These are phyloP conservation scores for Petrosia ficiformis DNA, from an alignment of 37 sponge, comb jelly and placozoan genomes.

Conservation along the genomic window DNA sequence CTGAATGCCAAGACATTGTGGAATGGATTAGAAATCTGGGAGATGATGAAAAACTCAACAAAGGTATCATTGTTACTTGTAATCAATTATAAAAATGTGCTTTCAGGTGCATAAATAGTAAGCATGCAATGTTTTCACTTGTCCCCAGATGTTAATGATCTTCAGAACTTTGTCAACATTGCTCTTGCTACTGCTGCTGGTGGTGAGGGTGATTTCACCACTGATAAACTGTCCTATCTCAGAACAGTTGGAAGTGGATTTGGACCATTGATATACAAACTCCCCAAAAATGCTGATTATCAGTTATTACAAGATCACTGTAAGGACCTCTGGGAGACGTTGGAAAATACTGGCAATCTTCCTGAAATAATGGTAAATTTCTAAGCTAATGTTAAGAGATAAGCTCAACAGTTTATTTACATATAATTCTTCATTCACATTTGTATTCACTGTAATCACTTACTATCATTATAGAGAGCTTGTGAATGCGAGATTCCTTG, in stretches of 20 bases:
- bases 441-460: neutral
- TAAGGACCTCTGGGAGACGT: neutral
- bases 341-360: neutral
- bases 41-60: neutral
- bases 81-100: no score
- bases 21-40: no score
- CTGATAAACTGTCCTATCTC: neutral
- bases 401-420: no score
- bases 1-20: no score
- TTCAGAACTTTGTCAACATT: no score
- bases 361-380: neutral
- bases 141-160: no score
- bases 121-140: no score
- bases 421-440: no score
- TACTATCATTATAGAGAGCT: no score
- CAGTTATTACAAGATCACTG: neutral
- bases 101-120: neutral
- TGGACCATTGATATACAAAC: neutral
- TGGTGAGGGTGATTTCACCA: neutral
- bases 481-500: no score
- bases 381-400: no score
- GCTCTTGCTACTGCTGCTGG: slow-evolving; percentile 5
- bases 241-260: neutral
- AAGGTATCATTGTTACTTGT: no score
- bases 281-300: neutral